Percentiles rank a stretch among this genome's conserved stretches.
phyloP scores from a whole-genome alignment of 2,888 invertebrate species.

The Sussaba pulchella region DNA sequence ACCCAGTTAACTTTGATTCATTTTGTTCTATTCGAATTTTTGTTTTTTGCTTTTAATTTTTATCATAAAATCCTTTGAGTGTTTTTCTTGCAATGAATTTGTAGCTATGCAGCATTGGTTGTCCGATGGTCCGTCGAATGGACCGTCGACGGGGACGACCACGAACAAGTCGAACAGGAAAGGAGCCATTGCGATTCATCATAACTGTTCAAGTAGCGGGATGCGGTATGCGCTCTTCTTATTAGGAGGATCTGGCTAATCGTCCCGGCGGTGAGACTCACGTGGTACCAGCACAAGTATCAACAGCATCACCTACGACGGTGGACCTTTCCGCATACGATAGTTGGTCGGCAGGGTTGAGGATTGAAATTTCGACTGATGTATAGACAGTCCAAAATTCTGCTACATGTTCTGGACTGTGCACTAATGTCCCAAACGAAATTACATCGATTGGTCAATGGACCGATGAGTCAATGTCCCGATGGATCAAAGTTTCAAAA shows the following conservation, averaged over 20 bases:
- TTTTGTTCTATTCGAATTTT: neutral
- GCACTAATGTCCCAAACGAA: too few species aligned
- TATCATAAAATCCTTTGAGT: too few species aligned
- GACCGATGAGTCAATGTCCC: too few species aligned
- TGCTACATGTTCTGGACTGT: too few species aligned
- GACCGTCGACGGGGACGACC: slow-evolving; percentile 36
- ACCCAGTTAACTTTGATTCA: neutral
- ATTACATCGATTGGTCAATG: too few species aligned
- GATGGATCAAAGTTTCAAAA: too few species aligned
- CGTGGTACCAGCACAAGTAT: too few species aligned
- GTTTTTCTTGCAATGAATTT: neutral
- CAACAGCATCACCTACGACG: too few species aligned
- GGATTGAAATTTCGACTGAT: too few species aligned
- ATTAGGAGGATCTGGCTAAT: slow-evolving; percentile 83
- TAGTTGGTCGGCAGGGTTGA: too few species aligned
- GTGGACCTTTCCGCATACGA: too few species aligned
- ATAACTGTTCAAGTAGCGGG: slow-evolving; percentile 83
- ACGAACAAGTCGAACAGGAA: slow-evolving; percentile 53
- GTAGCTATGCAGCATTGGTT: neutral
- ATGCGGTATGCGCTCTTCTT: slow-evolving; percentile 81
- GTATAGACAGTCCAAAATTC: too few species aligned
- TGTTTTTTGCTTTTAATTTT: neutral
- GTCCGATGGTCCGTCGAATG: slow-evolving; percentile 14
- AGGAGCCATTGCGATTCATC: slow-evolving; percentile 73
- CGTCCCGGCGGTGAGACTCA: slow-evolving; percentile 58